phyloP scores from a whole-genome alignment of 2,888 invertebrate genomes.

The Cloeon dipterum region DNA sequence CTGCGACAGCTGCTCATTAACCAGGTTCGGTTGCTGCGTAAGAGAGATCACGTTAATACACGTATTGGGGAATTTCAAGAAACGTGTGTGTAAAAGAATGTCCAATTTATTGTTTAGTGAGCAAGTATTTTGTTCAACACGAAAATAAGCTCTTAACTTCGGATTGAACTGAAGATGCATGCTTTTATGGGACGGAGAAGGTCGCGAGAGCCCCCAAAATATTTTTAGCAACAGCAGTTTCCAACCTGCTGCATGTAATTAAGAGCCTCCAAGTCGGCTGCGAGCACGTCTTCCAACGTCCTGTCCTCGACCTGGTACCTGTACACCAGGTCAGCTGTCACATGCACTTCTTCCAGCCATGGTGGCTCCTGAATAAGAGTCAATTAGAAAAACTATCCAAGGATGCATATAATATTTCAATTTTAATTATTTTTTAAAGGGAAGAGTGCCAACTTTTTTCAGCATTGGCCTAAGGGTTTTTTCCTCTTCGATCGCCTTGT shows the following conservation, averaged over 20 bases:
- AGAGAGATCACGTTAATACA: background rate
- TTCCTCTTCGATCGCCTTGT: background rate
- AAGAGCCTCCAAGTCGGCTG: constrained; percentile 31
- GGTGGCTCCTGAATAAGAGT: constrained; percentile 22
- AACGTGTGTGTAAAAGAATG: no score
- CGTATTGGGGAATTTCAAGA: no score
- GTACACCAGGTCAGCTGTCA: constrained; percentile 44
- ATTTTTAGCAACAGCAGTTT: no score
- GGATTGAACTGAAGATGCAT: no score
- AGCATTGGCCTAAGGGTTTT: background rate
- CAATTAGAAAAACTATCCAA: background rate
- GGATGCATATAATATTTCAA: no score
- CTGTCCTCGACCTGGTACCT: constrained; percentile 37
- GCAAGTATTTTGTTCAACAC: no score
- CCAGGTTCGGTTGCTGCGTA: constrained; percentile 33
- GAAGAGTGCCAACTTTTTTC: background rate
- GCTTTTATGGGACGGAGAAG: no score
- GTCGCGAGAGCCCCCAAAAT: no score
- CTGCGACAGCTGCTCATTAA: constrained; percentile 48
- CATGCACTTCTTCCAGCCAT: constrained; percentile 38
- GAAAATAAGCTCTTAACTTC: no score
- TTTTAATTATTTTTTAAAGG: constrained; percentile 10
- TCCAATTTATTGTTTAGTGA: no score
- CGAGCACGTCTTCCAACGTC: constrained; percentile 32
- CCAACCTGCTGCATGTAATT: constrained; percentile 30